These are phyloP conservation scores for Paramisgurnus dabryanus DNA, from an alignment of 2,113 vertebrate genomes.

Conservation along the genomic window DNA sequence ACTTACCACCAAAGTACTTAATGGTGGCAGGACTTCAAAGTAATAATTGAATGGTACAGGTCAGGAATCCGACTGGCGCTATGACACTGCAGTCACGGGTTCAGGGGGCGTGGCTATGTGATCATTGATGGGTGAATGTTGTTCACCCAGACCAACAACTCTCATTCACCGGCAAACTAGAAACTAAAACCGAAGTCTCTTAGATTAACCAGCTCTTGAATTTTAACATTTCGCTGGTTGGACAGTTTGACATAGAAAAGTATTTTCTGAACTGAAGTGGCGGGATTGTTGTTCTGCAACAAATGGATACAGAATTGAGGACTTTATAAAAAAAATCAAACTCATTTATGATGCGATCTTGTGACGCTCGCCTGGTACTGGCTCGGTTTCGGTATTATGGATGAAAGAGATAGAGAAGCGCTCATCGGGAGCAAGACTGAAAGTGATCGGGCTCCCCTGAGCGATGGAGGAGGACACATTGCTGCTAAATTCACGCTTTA, in stretches of 20 bases:
- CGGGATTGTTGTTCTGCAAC: neutral
- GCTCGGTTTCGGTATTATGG: constrained; percentile 13
- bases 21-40: neutral
- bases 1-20: neutral
- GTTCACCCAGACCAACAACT: neutral
- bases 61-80: constrained; percentile 31
- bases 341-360: neutral
- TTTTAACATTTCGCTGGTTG: neutral
- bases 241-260: neutral
- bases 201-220: neutral
- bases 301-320: neutral
- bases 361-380: neutral
- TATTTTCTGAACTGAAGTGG: neutral
- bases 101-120: constrained; percentile 36
- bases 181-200: neutral
- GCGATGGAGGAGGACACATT: neutral
- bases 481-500: constrained; percentile 68
- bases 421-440: neutral
- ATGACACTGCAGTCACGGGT: constrained; percentile 41
- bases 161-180: neutral
- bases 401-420: constrained; percentile 15
- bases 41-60: neutral
- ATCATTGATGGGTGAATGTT: neutral
- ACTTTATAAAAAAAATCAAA: neutral
- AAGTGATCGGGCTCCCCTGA: neutral